Base-by-base conservation (phyloP, 2,888 invertebrate species). In the Meliscaeva auricollis region DNA sequence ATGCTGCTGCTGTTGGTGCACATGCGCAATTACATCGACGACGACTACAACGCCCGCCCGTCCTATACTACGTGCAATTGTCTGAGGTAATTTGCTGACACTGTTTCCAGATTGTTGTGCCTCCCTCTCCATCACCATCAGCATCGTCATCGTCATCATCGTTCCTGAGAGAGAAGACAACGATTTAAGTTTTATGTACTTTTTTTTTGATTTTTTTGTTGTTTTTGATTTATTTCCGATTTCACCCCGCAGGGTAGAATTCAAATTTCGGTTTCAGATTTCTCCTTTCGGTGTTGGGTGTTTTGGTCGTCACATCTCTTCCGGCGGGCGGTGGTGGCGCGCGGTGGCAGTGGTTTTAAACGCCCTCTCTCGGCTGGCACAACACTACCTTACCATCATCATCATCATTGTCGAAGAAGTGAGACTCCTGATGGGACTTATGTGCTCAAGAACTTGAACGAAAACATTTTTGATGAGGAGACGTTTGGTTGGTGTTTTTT, bases 1-100 rank as follows among this genome's bases (percentile, higher is more conserved):
- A 26, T 26, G 26, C 3, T 26, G 26, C n/a, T n/a, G n/a, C n/a
- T n/a, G 4, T 3, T 26, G 84, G 72, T 80, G 84, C 84, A 73
- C 84, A 80, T 80, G 84, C 84, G 84, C 84, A 85, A 80, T 85
- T 85, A 85, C 84, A 68, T 76, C 72, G 35, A 56, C 56, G 56
- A 13, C n/a, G 15, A 0, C n/a, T n/a, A n/a, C n/a, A n/a, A n/a
- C n/a, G n/a, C n/a, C n/a, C n/a, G 73, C 79, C 79, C 84, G 75
- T 68, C 76, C 84, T 4, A 4, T 26, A 2, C 26, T 75, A 80
- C 84, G 72, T 80, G 80, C 46, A 60, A 84, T 70, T 80, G 80
- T 72, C 30, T 8, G 78, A 52, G 79, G 74, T 79, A 84, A 79
- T 84, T 79, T 84, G 69, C 79, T 79, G 79, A 84, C 79, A 84